Percentiles rank a stretch among this genome's conserved stretches.
These are phyloP conservation scores for Lagopus muta DNA, from an alignment of 2,113 vertebrate genomes.

Conservation along the genomic window DNA sequence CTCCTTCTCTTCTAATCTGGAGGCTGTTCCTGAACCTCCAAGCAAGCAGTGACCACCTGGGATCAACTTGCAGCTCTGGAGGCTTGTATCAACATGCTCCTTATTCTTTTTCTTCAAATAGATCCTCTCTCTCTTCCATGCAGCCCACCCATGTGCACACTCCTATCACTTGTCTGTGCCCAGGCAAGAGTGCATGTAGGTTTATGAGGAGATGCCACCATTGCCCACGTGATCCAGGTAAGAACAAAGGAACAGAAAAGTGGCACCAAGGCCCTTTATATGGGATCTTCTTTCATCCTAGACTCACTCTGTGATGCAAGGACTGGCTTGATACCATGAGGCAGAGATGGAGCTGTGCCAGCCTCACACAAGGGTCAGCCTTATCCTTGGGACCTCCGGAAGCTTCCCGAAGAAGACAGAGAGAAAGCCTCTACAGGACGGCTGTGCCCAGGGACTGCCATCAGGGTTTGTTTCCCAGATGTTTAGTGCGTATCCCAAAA, in stretches of 20 bases:
- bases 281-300: background rate
- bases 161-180: background rate
- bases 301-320: background rate
- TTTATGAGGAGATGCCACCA: background rate
- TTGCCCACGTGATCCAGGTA: background rate
- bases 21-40: background rate
- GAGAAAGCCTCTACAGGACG: background rate
- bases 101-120: background rate
- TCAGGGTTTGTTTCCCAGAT: rapidly evolving
- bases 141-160: background rate
- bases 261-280: background rate
- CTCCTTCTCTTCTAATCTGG: background rate
- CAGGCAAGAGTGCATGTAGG: background rate
- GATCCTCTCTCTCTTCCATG: background rate
- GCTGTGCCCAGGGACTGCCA: background rate
- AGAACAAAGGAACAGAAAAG: background rate
- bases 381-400: rapidly evolving
- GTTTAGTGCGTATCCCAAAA: background rate
- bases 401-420: background rate
- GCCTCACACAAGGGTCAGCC: background rate
- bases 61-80: background rate
- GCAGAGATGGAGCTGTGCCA: rapidly evolving
- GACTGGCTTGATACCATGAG: rapidly evolving
- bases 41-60: background rate
- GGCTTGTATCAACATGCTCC: background rate